Percentiles rank a stretch among this genome's conserved stretches.
Evolutionary conservation across 2,113 vertebrate genomes (phyloP).

Genomic region (Saguinus imperator): DNA sequence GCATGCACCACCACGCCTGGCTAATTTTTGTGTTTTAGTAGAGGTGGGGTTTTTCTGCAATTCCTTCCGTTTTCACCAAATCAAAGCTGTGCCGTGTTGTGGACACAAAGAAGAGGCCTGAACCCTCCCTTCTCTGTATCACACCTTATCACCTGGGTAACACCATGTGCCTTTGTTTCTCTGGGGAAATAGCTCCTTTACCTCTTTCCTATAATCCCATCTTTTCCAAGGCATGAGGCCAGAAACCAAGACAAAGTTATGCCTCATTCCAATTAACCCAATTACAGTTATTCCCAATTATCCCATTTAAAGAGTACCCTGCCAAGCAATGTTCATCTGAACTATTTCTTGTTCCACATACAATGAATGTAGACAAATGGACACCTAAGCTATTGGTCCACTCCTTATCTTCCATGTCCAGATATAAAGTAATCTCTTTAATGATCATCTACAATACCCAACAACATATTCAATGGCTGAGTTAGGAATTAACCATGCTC

Average conservation of each 20-base stretch:
- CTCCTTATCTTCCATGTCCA: not conserved
- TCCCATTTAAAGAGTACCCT: not conserved
- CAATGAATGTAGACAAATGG: not conserved
- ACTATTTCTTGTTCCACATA: not conserved
- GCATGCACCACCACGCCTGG: no score
- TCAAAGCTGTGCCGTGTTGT: not conserved
- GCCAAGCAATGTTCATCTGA: not conserved
- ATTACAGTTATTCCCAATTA: not conserved
- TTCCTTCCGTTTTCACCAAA: not conserved
- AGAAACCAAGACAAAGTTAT: not conserved
- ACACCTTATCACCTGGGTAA: not conserved
- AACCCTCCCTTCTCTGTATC: not conserved
- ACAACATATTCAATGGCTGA: not conserved
- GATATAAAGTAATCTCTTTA: not conserved
- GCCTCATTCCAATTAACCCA: not conserved
- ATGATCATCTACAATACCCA: not conserved
- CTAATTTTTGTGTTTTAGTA: no score
- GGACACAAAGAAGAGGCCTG: no score
- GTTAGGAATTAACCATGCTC: not conserved
- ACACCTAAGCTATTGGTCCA: not conserved
- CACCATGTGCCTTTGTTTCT: not conserved
- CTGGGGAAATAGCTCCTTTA: not conserved
- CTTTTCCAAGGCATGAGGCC: not conserved
- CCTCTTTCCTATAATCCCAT: not conserved
- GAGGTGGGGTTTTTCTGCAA: not conserved